A percentile compares a stretch with the other conserved stretches of the same genome.
Evolutionary conservation across 2,113 vertebrate genomes (phyloP).

Genomic region (Pristiophorus japonicus): DNA sequence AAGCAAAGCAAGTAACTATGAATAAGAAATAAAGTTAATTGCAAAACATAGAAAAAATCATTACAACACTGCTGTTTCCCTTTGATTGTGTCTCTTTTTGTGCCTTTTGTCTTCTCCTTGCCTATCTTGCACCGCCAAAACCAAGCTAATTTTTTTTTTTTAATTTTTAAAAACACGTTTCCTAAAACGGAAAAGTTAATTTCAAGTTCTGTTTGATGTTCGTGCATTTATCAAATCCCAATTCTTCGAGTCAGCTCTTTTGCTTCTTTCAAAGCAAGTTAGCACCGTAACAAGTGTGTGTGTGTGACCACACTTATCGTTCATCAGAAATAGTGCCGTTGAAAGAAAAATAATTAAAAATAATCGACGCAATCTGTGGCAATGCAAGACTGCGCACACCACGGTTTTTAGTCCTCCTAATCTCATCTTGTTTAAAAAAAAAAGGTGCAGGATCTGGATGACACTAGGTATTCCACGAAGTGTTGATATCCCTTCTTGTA

Average conservation of each 20-base stretch:
- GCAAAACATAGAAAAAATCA: conserved; percentile 39
- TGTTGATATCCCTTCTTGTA: conserved; percentile 73
- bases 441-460: conserved; percentile 74
- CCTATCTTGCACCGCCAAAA: conserved; percentile 60
- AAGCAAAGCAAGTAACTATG: conserved; percentile 75
- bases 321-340: conserved; percentile 76
- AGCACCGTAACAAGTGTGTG: conserved; percentile 67
- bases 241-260: conserved; percentile 65
- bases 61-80: conserved; percentile 74
- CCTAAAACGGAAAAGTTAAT: conserved; percentile 71
- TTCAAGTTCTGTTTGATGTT: conserved; percentile 51
- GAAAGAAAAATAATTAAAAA: conserved; percentile 47
- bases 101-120: conserved; percentile 66
- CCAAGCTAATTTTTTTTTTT: conserved; percentile 52
- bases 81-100: conserved; percentile 63
- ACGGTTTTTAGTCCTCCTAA: conserved; percentile 23
- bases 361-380: conserved; percentile 77
- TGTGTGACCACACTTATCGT: conserved; percentile 72
- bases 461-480: conserved; percentile 71
- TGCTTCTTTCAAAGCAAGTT: conserved; percentile 51
- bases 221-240: conserved; percentile 61
- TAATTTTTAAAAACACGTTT: conserved; percentile 57
- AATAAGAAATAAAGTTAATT: conserved; percentile 77
- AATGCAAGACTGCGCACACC: conserved; percentile 71
- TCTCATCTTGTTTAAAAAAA: conserved; percentile 43